Conservation (phyloP, 1,140 invertebrate genomes). For the Conus betulinus region DNA sequence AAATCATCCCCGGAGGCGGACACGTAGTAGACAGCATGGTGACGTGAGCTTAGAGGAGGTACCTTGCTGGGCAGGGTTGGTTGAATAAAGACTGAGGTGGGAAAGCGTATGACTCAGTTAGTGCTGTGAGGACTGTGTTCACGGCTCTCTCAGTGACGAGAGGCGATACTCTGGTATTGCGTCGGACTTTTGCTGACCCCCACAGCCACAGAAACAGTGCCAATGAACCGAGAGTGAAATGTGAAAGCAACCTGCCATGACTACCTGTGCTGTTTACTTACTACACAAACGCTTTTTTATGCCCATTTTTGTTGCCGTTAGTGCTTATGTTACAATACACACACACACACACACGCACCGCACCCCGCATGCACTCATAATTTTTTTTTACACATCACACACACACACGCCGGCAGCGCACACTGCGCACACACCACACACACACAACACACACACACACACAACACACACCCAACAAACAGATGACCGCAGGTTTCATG, state of each 20-base stretch:
- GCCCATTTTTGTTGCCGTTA: not conserved
- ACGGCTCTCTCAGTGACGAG: not conserved
- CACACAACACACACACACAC: too few relatives aligned
- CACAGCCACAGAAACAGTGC: too few relatives aligned
- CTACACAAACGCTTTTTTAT: too few relatives aligned
- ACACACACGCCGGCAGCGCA: too few relatives aligned
- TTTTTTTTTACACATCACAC: not conserved
- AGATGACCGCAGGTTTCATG: too few relatives aligned
- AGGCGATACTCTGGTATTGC: not conserved
- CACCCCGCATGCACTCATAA: not conserved
- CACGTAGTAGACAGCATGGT: not conserved
- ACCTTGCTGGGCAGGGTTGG: not conserved
- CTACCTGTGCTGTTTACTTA: too few relatives aligned
- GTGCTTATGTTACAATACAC: not conserved
- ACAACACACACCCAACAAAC: too few relatives aligned
- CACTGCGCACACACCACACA: too few relatives aligned
- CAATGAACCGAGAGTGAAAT: too few relatives aligned
- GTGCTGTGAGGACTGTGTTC: not conserved
- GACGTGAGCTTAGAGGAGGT: too few relatives aligned
- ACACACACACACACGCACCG: not conserved
- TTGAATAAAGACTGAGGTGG: not conserved
- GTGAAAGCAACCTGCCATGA: too few relatives aligned
- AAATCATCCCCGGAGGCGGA: not conserved
- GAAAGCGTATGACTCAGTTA: not conserved
- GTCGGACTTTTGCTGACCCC: too few relatives aligned